These are phyloP conservation scores for Acanthosepion esculentum DNA, from an alignment of 2,888 invertebrate species.

Conservation along the genomic window DNA sequence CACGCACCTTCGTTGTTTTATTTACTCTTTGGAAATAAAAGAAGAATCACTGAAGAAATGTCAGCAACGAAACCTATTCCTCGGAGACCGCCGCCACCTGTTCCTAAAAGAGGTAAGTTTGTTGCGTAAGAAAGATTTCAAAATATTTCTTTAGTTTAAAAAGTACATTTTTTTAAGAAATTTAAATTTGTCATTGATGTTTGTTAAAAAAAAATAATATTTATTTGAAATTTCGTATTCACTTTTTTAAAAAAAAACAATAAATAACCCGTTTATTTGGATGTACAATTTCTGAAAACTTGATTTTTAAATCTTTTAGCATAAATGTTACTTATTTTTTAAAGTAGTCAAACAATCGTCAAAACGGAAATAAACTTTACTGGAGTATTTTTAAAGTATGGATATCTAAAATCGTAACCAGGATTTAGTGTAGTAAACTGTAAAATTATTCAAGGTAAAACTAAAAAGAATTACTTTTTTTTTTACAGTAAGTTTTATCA, in stretches of 20 bases:
- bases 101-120: conserved; percentile 66
- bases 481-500: too few species aligned
- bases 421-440: too few species aligned
- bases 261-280: too few species aligned
- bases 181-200: not conserved
- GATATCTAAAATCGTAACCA: not conserved
- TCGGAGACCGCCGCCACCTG: conserved; percentile 64
- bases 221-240: too few species aligned
- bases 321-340: not conserved
- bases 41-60: not conserved
- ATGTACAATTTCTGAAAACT: too few species aligned
- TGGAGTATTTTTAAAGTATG: not conserved
- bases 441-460: too few species aligned
- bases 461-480: too few species aligned
- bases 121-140: not conserved
- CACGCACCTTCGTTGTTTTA: too few species aligned
- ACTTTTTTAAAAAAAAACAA: too few species aligned
- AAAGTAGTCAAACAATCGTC: not conserved
- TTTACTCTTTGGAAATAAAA: too few species aligned
- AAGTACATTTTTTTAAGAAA: not conserved
- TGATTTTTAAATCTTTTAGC: too few species aligned
- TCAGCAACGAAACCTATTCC: conserved; percentile 55
- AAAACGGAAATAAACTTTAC: not conserved
- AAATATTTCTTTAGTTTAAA: not conserved
- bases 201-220: too few species aligned